Conservation (phyloP, 2,113 vertebrate genomes). For the Xenus cinereus region DNA sequence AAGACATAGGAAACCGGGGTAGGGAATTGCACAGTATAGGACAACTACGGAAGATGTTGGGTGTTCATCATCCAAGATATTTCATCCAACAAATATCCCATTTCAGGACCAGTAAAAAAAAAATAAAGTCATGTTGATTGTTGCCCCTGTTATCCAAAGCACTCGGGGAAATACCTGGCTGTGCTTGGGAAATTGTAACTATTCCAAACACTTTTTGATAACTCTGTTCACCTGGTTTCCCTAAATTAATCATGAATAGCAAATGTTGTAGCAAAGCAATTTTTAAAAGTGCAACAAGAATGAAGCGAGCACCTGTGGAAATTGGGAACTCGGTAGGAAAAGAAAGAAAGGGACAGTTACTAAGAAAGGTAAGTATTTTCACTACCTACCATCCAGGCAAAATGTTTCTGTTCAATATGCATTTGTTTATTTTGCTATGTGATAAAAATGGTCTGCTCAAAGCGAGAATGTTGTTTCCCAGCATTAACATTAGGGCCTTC, state of each 20-base stretch:
- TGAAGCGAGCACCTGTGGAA: fast-evolving
- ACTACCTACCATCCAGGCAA: background rate
- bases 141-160: background rate
- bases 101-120: background rate
- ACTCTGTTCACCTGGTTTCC: background rate
- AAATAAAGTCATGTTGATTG: background rate
- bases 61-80: background rate
- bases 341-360: background rate
- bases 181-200: background rate
- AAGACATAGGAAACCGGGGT: background rate
- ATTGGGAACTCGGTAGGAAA: background rate
- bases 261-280: background rate
- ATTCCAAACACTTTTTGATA: background rate
- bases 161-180: background rate
- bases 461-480: background rate
- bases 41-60: background rate
- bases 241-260: background rate
- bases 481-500: background rate
- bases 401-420: background rate
- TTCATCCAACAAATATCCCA: background rate
- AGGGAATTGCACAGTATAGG: background rate
- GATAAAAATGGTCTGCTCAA: background rate
- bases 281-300: background rate
- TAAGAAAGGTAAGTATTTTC: background rate
- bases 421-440: background rate